Evolutionary conservation across 1,140 invertebrate species (phyloP), one percentile per base, ranked within the genome.

Genomic region (Zaprionus gabonicus): DNA sequence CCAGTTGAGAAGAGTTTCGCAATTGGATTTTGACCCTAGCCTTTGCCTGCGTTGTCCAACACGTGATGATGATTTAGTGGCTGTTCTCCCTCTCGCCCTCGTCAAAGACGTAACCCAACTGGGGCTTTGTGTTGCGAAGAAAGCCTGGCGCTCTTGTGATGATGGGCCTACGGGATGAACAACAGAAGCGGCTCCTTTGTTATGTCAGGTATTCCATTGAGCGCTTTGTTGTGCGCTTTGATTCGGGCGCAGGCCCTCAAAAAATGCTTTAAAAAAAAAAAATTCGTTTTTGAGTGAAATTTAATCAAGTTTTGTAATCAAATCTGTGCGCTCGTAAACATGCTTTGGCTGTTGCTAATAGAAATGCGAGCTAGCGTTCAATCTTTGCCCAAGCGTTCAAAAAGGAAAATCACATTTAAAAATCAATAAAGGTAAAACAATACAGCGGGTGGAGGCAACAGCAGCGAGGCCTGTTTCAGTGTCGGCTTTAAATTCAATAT

Each of bases 351-450:
- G 62, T 31, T 68, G 59, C 74, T 79, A 87, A 80, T 73, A 80
- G 85, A 84, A 84, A 90, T 77, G 71, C 44, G 75, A 90, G 75
- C 71, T 53, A 51, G 63, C 80, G 65, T 41, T 49, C 25, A 63
- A 46, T 34, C 65, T 67, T 20, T 49, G 12, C 55, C 12, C 9
- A 68, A 60, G 34, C 23, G 34, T 6, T 25, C 49, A 67, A 65
- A 59, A 75, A 79, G 66, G 31, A 46, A 88, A 87, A 88, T 88
- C 84, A 79, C 73, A 84, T 88, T 88, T 88, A 76, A 88, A 88
- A 88, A 88, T 88, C 84, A 84, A 88, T 88, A 88, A 88, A 90
- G 85, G 85, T 84, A 88, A 81, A 76, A 79, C 81, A 88, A 88
- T 79, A 23, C 23, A 23, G 23, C 20, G 20, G 20, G 20, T 20